phyloP scores from a whole-genome alignment of 2,888 invertebrate species.

The Dendrolimus pini region DNA sequence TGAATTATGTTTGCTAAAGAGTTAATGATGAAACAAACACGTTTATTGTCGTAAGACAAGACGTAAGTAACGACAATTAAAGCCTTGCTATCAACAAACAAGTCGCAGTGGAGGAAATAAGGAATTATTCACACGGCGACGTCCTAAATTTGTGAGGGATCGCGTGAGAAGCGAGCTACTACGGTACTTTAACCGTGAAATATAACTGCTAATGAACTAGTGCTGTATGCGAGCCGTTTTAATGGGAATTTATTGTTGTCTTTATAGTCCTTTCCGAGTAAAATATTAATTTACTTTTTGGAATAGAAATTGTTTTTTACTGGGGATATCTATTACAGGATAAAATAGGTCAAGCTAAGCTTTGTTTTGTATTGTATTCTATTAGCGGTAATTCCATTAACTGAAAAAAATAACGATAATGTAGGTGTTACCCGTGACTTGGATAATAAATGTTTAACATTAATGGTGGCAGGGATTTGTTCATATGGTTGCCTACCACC shows the following conservation, averaged over 20 bases:
- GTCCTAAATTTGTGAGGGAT: slow-evolving; percentile 16
- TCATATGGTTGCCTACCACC: no score
- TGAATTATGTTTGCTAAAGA: no score
- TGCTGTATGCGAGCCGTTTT: neutral
- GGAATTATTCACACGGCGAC: slow-evolving; percentile 19
- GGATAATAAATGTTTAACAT: no score
- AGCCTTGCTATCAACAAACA: neutral
- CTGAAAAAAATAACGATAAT: no score
- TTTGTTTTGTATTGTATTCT: no score
- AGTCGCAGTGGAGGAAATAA: slow-evolving; percentile 14
- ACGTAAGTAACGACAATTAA: neutral
- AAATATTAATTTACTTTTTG: neutral
- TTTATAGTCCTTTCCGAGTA: neutral
- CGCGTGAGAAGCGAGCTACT: slow-evolving; percentile 12
- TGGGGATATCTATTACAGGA: no score
- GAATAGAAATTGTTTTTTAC: no score
- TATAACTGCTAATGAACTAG: slow-evolving; percentile 29
- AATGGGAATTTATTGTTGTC: neutral
- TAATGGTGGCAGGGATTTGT: no score
- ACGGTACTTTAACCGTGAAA: slow-evolving; percentile 28
- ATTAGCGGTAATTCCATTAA: no score
- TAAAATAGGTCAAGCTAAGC: no score
- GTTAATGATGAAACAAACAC: neutral
- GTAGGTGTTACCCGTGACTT: no score
- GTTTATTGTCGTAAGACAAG: neutral